Evolutionary conservation across 2,113 vertebrate species (phyloP), one percentile per base, ranked within the genome.

Genomic region (Thalassarche chlororhynchos): DNA sequence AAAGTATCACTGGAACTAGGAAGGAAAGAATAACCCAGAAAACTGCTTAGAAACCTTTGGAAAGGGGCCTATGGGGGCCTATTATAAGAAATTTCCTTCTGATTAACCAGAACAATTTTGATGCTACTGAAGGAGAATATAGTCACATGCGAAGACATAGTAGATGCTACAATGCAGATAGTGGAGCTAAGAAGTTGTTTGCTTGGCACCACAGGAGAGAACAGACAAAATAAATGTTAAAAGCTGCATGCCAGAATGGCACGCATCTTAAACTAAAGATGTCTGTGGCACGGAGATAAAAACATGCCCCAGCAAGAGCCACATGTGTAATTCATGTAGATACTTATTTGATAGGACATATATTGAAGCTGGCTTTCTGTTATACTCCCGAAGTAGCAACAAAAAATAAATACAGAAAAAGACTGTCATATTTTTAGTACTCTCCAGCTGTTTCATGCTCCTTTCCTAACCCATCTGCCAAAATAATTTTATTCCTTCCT

Each of bases 81-180:
- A 11, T 75, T 19, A 6, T 14, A 82, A 51, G 23, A n/a, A 23
- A 17, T 65, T 70, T 84, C 62, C 32, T 66, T 72, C 46, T 78
- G 46, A 46, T 71, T 89, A 62, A 49, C 10, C 6, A 34, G 79
- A 72, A 44, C 21, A 1, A 29, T 68, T 92, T 76, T 69, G 34
- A 36, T 5, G 18, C 16, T 36, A 44, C 28, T 36, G 47, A 62
- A 47, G 55, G 79, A 85, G 15, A 61, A 92, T 31, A 62, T 3
- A 83, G 60, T 40, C 77, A 46, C 36, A 17, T 77, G 84, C 71
- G 74, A 94, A 87, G 46, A 66, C 23, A 62, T 1, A 91, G 54
- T 65, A 97, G 91, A 94, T 92, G 55, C 60, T 94, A 71, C 96
- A 96, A 85, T 52, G 40, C 57, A 95, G 87, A 81, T 52, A 91